Base-by-base conservation (phyloP, 1,140 invertebrate genomes). In the Microplitis mediator region DNA sequence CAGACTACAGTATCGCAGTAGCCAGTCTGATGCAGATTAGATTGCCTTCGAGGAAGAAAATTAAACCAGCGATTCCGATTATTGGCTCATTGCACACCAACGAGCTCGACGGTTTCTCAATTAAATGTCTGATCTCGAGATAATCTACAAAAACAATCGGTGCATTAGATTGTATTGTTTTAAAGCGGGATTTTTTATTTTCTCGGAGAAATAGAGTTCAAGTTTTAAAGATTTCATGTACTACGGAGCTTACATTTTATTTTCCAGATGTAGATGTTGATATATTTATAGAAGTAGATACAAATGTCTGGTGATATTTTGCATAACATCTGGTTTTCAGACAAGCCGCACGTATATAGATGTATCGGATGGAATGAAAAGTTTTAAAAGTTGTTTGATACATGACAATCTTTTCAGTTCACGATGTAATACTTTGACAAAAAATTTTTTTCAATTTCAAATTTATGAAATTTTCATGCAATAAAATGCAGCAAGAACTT, bases 1-100 rank as follows among this genome's bases (percentile, higher is more conserved):
- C 8, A 45, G 39, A 45, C 11, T 45, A 45, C 39, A 79, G 69
- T 66, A 77, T 81, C 74, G 77, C 70, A 76, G 76, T 75, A 76
- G 67, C 75, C 74, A 81, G 75, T 71, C 76, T 74, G 76, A 82
- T 81, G 73, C 78, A 78, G 80, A 83, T 80, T 80, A 78, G 80
- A 80, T 80, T 79, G 79, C 78, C 74, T 79, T 75, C 74, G 74
- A 56, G 36, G 58, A 56, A 66, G 61, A 66, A 51, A 56, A 23
- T 14, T 65, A 69, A 39, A 52, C 69, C 14, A 45, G 65, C 52
- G 35, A 39, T 72, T 72, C 51, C 50, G 35, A 60, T 67, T 50
- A 63, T 63, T 45, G 39, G 39, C 39, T 45, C 39, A 45, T 45
- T 45, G 39, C 39, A 45, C 39, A 45, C 39, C 39, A 45, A 45